These are phyloP conservation scores for Chelonus formosanus DNA, from an alignment of 2,888 invertebrate genomes.

Conservation along the genomic window DNA sequence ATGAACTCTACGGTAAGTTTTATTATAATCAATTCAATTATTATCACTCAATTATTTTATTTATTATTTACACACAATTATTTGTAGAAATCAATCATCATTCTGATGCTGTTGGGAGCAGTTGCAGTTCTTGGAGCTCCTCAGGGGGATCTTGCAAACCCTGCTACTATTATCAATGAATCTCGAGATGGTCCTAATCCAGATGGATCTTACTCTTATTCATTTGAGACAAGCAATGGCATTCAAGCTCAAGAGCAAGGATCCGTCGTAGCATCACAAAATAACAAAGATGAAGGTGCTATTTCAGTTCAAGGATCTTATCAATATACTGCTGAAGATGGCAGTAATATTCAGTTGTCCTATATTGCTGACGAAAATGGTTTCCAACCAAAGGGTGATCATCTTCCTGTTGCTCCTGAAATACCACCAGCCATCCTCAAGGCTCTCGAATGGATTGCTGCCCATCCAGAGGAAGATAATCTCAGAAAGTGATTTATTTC, in stretches of 20 bases:
- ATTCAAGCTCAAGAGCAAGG: constrained; percentile 57
- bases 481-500: constrained; percentile 33
- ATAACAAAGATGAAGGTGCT: constrained; percentile 29
- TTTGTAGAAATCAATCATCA: no score
- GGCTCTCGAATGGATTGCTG: constrained; percentile 54
- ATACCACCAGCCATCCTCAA: constrained; percentile 54
- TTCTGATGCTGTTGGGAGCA: constrained; percentile 38
- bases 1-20: not conserved
- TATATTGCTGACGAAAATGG: constrained; percentile 59
- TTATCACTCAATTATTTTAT: no score
- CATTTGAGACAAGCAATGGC: constrained; percentile 66
- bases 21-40: no score
- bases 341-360: constrained; percentile 49
- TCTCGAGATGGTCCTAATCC: constrained; percentile 58
- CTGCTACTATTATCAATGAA: constrained; percentile 56
- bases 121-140: constrained; percentile 47
- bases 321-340: constrained; percentile 57
- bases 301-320: constrained; percentile 51
- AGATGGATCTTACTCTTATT: constrained; percentile 60
- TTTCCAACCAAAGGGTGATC: constrained; percentile 54
- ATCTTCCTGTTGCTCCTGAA: constrained; percentile 55
- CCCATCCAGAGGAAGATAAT: constrained; percentile 46
- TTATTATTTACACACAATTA: no score
- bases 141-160: constrained; percentile 41
- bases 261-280: constrained; percentile 22